These are phyloP conservation scores for Brachyhypopomus occidentalis DNA, from an alignment of 2,113 vertebrate species.

Conservation along the genomic window DNA sequence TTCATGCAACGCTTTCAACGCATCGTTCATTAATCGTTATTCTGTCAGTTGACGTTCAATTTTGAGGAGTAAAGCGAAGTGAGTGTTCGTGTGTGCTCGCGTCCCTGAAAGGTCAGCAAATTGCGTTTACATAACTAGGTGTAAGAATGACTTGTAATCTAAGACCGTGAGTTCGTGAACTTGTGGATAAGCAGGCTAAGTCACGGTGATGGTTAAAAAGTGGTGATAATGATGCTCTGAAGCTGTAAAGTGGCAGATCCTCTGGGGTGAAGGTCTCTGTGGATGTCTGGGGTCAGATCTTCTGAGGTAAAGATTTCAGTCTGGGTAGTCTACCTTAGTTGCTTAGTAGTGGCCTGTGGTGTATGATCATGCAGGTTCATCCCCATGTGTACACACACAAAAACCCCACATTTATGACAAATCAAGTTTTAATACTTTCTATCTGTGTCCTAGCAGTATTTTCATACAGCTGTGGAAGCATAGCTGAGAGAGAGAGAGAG, in stretches of 20 bases:
- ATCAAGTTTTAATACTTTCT: not conserved
- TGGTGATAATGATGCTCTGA: not conserved
- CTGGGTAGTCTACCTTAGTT: not conserved
- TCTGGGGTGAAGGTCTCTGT: not conserved
- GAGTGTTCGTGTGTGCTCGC: not conserved
- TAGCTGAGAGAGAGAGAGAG: not conserved
- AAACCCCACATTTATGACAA: not conserved
- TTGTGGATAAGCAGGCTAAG: not conserved
- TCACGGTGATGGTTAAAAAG: not conserved
- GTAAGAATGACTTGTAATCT: not conserved
- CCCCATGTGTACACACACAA: not conserved
- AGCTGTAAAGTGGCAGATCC: not conserved
- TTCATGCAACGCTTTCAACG: too few species aligned
- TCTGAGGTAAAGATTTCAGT: not conserved
- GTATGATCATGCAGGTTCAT: not conserved
- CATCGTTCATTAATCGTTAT: too few species aligned
- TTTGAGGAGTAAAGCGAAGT: not conserved
- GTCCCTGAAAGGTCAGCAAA: not conserved
- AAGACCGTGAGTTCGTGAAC: not conserved
- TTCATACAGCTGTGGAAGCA: not conserved
- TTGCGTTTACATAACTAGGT: not conserved
- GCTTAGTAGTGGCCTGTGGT: not conserved
- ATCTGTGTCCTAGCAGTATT: constrained; percentile 8
- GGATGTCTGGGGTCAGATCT: not conserved
- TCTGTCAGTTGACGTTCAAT: not conserved